A percentile compares a stretch with the other conserved stretches of the same genome.
These are phyloP conservation scores for Ichneumoninae sp. DNA, from an alignment of 2,888 invertebrate genomes.

Conservation along the genomic window DNA sequence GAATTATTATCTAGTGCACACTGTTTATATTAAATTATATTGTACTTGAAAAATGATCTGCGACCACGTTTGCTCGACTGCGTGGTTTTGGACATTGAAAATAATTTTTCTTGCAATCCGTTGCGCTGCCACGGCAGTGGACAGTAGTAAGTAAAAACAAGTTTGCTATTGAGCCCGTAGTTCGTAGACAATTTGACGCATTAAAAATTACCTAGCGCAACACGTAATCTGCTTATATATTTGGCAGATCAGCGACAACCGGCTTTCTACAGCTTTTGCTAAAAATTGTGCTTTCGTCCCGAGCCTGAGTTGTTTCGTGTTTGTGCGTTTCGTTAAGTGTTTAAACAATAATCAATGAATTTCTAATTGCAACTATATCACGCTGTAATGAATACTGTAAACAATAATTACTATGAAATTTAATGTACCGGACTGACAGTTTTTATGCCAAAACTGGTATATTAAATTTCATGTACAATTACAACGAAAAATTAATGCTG, in stretches of 20 bases:
- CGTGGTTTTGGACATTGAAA: constrained; percentile 18
- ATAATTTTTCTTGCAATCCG: constrained; percentile 64
- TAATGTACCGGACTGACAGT: too few species aligned
- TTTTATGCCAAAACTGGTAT: too few species aligned
- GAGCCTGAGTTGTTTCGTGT: not conserved
- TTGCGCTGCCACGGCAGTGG: constrained; percentile 81
- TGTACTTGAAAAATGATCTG: constrained; percentile 7
- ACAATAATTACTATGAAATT: too few species aligned
- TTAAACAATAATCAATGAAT: not conserved
- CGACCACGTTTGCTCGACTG: constrained; percentile 1
- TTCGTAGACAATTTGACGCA: constrained; percentile 36
- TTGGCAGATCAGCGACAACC: not conserved
- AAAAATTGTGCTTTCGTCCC: not conserved
- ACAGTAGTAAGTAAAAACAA: constrained; percentile 81
- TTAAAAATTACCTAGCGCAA: not conserved
- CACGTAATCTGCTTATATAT: constrained; percentile 6
- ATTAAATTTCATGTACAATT: too few species aligned
- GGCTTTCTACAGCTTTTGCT: constrained; percentile 14
- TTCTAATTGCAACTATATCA: not conserved
- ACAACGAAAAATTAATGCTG: too few species aligned
- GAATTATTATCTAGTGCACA: constrained; percentile 16
- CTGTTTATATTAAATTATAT: constrained; percentile 24
- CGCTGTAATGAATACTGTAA: not conserved
- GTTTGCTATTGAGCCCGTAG: constrained; percentile 25
- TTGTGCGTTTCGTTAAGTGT: not conserved